A percentile compares a stretch with the other conserved stretches of the same genome.
Evolutionary conservation across 2,797 vertebrate species (phyloP).

Genomic region (Miichthys miiuy): DNA sequence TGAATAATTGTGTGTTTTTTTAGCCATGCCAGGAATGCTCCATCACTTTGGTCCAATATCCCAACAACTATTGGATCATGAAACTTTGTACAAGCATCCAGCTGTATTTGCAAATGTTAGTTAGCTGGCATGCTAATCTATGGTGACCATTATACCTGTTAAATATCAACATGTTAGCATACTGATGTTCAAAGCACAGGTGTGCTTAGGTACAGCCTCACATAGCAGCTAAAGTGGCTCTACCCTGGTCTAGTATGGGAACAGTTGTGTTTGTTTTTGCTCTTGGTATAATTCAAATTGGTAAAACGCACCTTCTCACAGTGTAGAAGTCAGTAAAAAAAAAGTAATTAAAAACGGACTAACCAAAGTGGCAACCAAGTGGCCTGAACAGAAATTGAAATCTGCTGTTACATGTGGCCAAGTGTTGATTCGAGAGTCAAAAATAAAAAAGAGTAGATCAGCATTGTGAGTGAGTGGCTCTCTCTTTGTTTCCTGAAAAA

Average conservation of each 20-base stretch:
- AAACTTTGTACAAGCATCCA: not conserved
- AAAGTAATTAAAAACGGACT: constrained; percentile 17
- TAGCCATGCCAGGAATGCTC: not conserved
- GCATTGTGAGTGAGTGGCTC: constrained; percentile 20
- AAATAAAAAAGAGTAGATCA: constrained; percentile 41
- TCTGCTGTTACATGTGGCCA: constrained; percentile 43
- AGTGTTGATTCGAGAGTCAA: constrained; percentile 54
- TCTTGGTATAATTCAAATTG: constrained; percentile 2
- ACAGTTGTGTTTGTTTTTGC: not conserved
- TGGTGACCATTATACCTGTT: not conserved
- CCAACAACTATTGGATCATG: too few relatives aligned
- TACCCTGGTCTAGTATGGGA: not conserved
- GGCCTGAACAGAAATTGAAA: constrained; percentile 29
- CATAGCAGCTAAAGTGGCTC: not conserved
- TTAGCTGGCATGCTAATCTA: too few relatives aligned
- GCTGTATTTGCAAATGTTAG: too few relatives aligned
- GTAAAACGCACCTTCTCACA: not conserved
- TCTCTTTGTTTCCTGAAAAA: constrained; percentile 45
- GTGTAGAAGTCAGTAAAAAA: not conserved
- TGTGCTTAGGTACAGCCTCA: not conserved
- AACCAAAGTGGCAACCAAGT: constrained; percentile 25
- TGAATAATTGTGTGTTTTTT: not conserved
- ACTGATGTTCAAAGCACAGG: not conserved
- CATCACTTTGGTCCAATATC: not conserved
- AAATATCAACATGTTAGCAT: not conserved